A percentile compares a stretch with the other conserved stretches of the same genome.
These are phyloP conservation scores for Nibea coibor DNA, from an alignment of 2,113 vertebrate genomes.

Conservation along the genomic window DNA sequence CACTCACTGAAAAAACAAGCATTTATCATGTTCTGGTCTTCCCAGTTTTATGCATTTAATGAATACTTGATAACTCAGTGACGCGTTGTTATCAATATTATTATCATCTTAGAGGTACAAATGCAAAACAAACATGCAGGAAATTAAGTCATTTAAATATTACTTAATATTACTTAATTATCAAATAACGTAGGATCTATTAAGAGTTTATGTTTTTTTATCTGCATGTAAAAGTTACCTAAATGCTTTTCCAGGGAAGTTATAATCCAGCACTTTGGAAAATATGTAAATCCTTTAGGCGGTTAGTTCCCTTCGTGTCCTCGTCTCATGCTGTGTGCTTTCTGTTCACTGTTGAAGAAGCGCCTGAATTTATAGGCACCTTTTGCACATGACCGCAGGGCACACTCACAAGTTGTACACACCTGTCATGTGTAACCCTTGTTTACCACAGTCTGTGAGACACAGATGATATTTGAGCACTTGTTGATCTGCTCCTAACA, in stretches of 20 bases:
- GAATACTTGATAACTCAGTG: background rate
- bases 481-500: slow-evolving; percentile 71
- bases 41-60: background rate
- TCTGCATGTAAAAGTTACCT: slow-evolving; percentile 43
- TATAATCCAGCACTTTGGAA: slow-evolving; percentile 46
- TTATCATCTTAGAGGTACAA: background rate
- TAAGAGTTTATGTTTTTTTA: background rate
- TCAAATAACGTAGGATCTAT: background rate
- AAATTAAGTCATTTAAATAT: background rate
- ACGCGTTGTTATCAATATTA: background rate
- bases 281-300: slow-evolving; percentile 34
- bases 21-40: background rate
- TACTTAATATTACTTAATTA: background rate
- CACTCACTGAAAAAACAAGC: slow-evolving; percentile 44
- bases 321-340: slow-evolving; percentile 1
- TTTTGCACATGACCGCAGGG: slow-evolving; percentile 53
- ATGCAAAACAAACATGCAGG: background rate
- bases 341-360: slow-evolving; percentile 29
- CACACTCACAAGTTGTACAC: slow-evolving; percentile 35
- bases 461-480: slow-evolving; percentile 63
- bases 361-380: slow-evolving; percentile 77
- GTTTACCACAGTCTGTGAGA: slow-evolving; percentile 67
- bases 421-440: slow-evolving; percentile 71
- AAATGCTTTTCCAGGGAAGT: slow-evolving; percentile 6
- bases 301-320: slow-evolving; percentile 36